Evolutionary conservation across 2,888 invertebrate genomes (phyloP), one percentile per base, ranked within the genome.

Genomic region (Napeogenes sylphis): DNA sequence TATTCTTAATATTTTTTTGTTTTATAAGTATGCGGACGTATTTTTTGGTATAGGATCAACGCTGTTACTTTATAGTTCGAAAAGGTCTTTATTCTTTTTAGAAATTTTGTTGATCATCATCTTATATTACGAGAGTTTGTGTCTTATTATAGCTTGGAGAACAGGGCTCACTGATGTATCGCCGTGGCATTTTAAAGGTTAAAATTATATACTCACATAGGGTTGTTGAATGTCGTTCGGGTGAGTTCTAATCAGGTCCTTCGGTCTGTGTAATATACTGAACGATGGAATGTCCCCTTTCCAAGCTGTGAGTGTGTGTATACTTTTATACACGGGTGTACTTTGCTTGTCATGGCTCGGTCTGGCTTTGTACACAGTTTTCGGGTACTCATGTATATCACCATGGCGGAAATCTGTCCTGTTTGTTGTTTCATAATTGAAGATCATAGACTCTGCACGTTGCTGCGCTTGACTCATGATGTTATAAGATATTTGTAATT

Each of bases 291-390:
- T 59, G 0, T 67, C 62, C 3, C 56, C 63, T n/a, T 68, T 76
- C 75, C 76, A 79, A 0, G 73, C 70, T 0, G 66, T 68, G 60
- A 83, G 38, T 2, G 80, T 73, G 12, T 80, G 73, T 0, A 72
- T 12, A 45, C 77, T 68, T 57, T 74, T 81, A 58, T 76, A 46
- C 6, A 72, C 72, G 2, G 65, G 57, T 6, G 57, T 58, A 12
- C 59, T 58, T 2, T 62, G 61, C 33, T 62, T 70, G 0, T 56
- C n/a, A 8, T 65, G 60, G 3, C 12, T 47, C 0, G 63, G 58
- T 53, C 72, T 77, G 13, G 57, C 46, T 42, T 70, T 66, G 55
- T 75, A 77, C 1, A 61, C 57, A 0, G 77, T 78, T 54, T 63
- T 68, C 4, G 64, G 60, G 0, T 56, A 8, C 1, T 68, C 64